phyloP scores from a whole-genome alignment of 2,797 vertebrate genomes.

The Heliangelus exortis region DNA sequence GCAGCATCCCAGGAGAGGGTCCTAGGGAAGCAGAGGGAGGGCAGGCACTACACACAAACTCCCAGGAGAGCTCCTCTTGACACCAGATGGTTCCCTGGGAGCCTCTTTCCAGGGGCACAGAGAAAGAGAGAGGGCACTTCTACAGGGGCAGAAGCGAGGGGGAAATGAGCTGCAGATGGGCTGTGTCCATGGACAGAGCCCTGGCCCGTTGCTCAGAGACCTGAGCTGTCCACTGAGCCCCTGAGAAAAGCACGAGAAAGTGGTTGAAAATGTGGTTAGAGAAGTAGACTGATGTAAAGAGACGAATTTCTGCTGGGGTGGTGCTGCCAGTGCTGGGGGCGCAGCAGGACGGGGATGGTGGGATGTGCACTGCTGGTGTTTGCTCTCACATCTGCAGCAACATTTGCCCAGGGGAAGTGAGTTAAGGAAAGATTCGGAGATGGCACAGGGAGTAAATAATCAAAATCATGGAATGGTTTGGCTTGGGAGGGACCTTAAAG shows the following conservation, averaged over 20 bases:
- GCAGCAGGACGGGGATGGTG: neutral
- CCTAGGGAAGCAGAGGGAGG: neutral
- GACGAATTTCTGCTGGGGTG: neutral
- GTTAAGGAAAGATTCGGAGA: neutral
- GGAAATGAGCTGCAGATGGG: no score
- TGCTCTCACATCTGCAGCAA: neutral
- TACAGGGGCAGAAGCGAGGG: no score
- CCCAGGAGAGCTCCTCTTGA: neutral
- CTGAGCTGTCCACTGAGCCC: neutral
- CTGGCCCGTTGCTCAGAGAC: neutral
- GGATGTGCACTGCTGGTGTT: neutral
- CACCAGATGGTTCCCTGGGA: neutral
- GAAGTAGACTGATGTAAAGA: neutral
- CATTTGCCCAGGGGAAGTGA: neutral
- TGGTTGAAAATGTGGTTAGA: neutral
- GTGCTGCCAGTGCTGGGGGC: fast-evolving
- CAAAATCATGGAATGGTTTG: no score
- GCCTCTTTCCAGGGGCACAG: neutral
- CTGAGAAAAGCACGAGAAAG: neutral
- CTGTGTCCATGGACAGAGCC: no score
- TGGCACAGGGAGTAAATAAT: neutral
- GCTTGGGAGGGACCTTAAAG: no score
- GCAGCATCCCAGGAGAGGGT: neutral
- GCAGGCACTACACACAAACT: fast-evolving
- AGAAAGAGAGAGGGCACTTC: no score